Conservation (phyloP, 2,888 invertebrate species). For the Ophonus ardosiacus region DNA sequence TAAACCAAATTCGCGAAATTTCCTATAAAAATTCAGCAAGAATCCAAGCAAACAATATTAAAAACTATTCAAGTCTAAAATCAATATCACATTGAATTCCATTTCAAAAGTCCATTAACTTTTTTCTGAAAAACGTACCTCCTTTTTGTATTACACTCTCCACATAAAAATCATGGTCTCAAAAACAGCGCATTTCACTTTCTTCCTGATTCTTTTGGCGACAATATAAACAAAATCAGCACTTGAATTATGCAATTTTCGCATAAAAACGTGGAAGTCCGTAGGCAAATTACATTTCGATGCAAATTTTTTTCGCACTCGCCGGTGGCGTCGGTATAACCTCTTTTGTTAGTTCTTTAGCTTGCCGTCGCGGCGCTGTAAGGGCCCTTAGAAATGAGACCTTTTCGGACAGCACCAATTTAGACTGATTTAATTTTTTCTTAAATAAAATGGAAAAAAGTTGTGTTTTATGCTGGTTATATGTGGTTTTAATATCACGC, state of each 20-base stretch:
- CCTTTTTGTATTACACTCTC: slow-evolving; percentile 9
- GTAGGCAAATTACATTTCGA: slow-evolving; percentile 55
- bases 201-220: slow-evolving; percentile 27
- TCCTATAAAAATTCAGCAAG: slow-evolving; percentile 42
- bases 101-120: slow-evolving; percentile 53
- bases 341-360: slow-evolving; percentile 8
- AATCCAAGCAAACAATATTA: slow-evolving; percentile 45
- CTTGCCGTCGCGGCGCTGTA: slow-evolving; percentile 16
- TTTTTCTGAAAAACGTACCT: slow-evolving; percentile 4
- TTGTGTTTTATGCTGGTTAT: background rate
- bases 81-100: slow-evolving; percentile 55
- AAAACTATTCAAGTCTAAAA: slow-evolving; percentile 41
- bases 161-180: slow-evolving; percentile 30
- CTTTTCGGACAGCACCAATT: background rate
- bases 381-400: background rate
- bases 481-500: background rate
- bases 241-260: slow-evolving; percentile 54
- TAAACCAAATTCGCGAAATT: slow-evolving; percentile 23
- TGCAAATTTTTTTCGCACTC: slow-evolving; percentile 55
- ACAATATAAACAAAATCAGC: slow-evolving; percentile 53
- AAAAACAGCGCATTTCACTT: slow-evolving; percentile 51
- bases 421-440: background rate
- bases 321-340: slow-evolving; percentile 13
- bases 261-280: slow-evolving; percentile 50
- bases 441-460: background rate